Evolutionary conservation across 2,797 vertebrate species (phyloP).

Genomic region (Dallia pectoralis): DNA sequence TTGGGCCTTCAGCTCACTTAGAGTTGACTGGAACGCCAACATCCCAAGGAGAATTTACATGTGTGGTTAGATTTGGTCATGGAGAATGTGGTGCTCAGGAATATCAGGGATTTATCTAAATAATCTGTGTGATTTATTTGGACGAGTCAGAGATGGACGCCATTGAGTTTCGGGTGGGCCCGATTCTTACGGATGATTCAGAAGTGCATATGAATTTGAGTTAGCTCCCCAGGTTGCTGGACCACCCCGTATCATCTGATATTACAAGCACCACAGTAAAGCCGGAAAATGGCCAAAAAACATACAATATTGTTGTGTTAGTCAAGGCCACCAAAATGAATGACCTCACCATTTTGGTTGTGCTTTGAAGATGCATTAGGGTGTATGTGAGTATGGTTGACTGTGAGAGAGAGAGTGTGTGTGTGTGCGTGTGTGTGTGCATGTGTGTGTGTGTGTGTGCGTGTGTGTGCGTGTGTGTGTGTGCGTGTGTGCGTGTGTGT

Average conservation of each 20-base stretch:
- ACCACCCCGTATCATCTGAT: not conserved
- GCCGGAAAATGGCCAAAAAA: not conserved
- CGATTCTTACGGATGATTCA: too few relatives aligned
- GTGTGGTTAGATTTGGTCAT: not conserved
- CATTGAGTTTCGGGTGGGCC: too few relatives aligned
- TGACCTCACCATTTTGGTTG: not conserved
- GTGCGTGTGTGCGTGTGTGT: not conserved
- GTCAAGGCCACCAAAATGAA: not conserved
- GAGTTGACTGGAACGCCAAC: not conserved
- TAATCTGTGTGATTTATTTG: too few relatives aligned
- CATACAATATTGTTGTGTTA: not conserved
- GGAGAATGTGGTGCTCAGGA: not conserved
- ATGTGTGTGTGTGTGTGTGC: not conserved
- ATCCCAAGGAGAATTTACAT: not conserved
- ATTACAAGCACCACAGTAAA: not conserved
- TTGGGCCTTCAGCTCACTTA: not conserved
- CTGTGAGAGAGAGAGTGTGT: too few relatives aligned
- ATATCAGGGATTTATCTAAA: too few relatives aligned
- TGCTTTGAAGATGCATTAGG: not conserved
- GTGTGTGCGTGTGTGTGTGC: not conserved
- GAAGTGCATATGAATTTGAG: too few relatives aligned
- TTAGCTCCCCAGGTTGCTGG: too few relatives aligned
- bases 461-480: not conserved
- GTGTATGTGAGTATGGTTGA: not conserved
- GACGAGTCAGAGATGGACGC: too few relatives aligned